phyloP scores from a whole-genome alignment of 2,113 vertebrate species.

The Chrysemys picta region DNA sequence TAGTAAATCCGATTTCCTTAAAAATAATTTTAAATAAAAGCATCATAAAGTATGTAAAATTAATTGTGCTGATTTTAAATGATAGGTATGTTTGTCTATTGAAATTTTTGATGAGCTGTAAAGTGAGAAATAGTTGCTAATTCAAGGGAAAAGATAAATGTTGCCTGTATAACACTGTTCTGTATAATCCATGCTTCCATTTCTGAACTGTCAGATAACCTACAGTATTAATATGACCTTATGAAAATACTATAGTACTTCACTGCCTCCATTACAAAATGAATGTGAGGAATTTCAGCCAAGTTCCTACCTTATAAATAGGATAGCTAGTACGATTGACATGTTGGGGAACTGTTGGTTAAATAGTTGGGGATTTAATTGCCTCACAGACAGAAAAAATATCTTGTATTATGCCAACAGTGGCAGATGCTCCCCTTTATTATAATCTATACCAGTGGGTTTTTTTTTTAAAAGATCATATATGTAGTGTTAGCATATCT shows the following conservation, averaged over 20 bases:
- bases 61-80: neutral
- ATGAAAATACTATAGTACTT: neutral
- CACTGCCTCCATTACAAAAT: neutral
- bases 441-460: constrained; percentile 10
- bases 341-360: neutral
- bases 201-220: neutral
- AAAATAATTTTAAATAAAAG: neutral
- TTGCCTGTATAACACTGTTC: neutral
- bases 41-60: neutral
- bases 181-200: neutral
- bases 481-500: constrained; percentile 17
- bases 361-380: constrained; percentile 23
- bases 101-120: neutral
- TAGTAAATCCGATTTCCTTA: neutral
- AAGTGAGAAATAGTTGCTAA: neutral
- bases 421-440: neutral
- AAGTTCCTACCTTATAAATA: neutral
- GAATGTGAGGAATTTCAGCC: neutral
- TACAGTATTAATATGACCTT: neutral
- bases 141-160: neutral
- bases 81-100: neutral
- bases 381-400: neutral
- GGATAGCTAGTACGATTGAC: neutral
- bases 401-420: neutral
- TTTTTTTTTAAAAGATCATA: constrained; percentile 28